phyloP scores from a whole-genome alignment of 1,140 invertebrate species.

The Mya arenaria region DNA sequence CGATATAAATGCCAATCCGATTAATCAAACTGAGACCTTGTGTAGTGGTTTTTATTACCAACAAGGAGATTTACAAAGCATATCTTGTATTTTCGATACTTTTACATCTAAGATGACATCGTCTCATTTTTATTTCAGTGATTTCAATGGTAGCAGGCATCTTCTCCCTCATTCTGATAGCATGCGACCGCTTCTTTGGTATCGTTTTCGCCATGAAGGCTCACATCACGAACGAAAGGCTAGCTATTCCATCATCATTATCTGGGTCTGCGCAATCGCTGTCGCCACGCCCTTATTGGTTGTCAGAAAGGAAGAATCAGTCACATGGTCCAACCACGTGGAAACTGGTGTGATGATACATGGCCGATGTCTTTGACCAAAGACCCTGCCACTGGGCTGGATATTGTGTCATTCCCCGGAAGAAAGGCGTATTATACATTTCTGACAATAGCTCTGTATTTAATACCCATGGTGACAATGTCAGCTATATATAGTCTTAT shows the following conservation, averaged over 20 bases:
- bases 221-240: constrained; percentile 77
- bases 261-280: constrained; percentile 81
- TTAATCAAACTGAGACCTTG: no score
- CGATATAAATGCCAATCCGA: no score
- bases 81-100: no score
- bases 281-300: constrained; percentile 80
- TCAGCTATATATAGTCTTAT: constrained; percentile 81
- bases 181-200: constrained; percentile 82
- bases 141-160: constrained; percentile 82
- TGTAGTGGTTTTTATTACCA: no score
- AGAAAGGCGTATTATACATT: constrained; percentile 80
- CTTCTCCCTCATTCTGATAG: constrained; percentile 82
- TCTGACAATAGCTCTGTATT: constrained; percentile 82
- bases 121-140: constrained; percentile 76
- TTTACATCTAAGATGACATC: no score
- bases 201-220: constrained; percentile 81
- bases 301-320: constrained; percentile 63
- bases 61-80: no score
- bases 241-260: constrained; percentile 79
- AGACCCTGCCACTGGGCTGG: constrained; percentile 48
- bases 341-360: constrained; percentile 79
- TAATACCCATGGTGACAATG: constrained; percentile 82
- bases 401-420: constrained; percentile 47
- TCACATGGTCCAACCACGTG: constrained; percentile 75
- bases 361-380: constrained; percentile 67